These are phyloP conservation scores for Hyperoplus lanceolatus DNA, from an alignment of 2,797 vertebrate species.

Conservation along the genomic window DNA sequence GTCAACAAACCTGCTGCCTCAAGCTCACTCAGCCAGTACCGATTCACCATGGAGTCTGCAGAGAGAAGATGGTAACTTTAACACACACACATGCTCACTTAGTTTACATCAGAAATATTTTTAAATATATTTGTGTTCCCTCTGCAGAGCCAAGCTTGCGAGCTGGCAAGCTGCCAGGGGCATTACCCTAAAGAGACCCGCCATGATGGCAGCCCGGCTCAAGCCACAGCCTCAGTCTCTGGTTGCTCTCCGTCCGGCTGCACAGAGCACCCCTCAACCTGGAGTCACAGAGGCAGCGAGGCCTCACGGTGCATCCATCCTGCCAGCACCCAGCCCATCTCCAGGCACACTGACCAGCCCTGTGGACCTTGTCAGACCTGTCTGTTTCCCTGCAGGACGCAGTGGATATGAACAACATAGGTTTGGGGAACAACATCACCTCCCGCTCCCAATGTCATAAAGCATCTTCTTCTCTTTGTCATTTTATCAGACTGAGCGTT, in stretches of 20 bases:
- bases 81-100: neutral
- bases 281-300: slow-evolving; percentile 7
- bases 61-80: slow-evolving; percentile 87
- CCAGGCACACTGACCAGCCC: slow-evolving; percentile 75
- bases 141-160: slow-evolving; percentile 80
- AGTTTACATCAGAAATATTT: neutral
- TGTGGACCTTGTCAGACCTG: slow-evolving; percentile 74
- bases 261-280: slow-evolving; percentile 3
- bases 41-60: slow-evolving; percentile 75
- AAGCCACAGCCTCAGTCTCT: slow-evolving; percentile 20
- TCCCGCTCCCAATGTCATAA: neutral
- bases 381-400: slow-evolving; percentile 63
- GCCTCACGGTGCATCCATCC: slow-evolving; percentile 6
- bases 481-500: slow-evolving; percentile 78
- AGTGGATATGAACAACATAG: slow-evolving; percentile 79
- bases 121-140: neutral
- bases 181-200: slow-evolving; percentile 81
- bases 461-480: neutral
- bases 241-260: slow-evolving; percentile 1
- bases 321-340: slow-evolving; percentile 22
- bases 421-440: neutral
- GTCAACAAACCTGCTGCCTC: slow-evolving; percentile 69
- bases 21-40: slow-evolving; percentile 77
- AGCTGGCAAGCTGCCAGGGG: slow-evolving; percentile 85
- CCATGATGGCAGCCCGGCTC: slow-evolving; percentile 42